Conservation (phyloP, 2,888 invertebrate species). For the Epirrita christyi region DNA sequence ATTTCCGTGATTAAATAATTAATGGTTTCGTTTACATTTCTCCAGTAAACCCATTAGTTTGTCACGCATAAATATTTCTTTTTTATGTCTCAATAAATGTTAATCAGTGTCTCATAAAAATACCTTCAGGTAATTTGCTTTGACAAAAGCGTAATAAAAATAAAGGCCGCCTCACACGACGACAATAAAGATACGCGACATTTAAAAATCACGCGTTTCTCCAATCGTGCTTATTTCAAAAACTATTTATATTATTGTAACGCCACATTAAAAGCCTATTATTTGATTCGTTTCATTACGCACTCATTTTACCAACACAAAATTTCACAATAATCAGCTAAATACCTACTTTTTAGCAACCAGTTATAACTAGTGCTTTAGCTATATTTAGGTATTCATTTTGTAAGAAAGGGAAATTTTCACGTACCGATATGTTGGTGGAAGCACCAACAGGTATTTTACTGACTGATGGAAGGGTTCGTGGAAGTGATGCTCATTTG, state of each 20-base stretch:
- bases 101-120: slow-evolving; percentile 32
- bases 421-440: too few relatives aligned
- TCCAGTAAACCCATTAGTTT: slow-evolving; percentile 14
- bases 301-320: neutral
- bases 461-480: too few relatives aligned
- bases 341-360: neutral
- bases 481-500: too few relatives aligned
- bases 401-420: too few relatives aligned
- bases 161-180: slow-evolving; percentile 50
- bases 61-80: slow-evolving; percentile 23
- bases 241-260: slow-evolving; percentile 42
- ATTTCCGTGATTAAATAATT: too few relatives aligned
- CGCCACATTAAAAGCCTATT: slow-evolving; percentile 2
- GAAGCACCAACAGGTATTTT: too few relatives aligned
- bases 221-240: slow-evolving; percentile 54
- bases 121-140: slow-evolving; percentile 30
- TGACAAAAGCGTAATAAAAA: slow-evolving; percentile 33
- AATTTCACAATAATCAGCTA: neutral
- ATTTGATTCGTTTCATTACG: neutral
- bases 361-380: too few relatives aligned
- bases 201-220: slow-evolving; percentile 37
- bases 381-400: too few relatives aligned
- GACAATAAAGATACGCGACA: slow-evolving; percentile 17
- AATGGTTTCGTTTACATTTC: slow-evolving; percentile 13
- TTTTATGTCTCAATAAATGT: slow-evolving; percentile 30